Evolutionary conservation across 2,888 invertebrate species (phyloP).

Genomic region (Timema podura): DNA sequence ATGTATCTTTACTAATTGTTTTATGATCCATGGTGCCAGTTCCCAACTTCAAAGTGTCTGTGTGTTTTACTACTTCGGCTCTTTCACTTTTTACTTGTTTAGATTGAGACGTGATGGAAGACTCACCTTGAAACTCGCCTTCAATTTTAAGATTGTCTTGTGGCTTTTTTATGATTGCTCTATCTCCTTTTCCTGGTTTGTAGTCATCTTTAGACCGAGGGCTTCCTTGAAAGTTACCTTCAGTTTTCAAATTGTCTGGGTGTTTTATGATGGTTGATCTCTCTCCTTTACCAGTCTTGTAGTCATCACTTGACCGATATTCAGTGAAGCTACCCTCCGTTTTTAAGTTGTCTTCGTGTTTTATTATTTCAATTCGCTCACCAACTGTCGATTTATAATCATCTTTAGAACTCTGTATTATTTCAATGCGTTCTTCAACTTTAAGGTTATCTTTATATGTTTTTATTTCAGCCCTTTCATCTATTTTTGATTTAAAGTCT

Average conservation of each 20-base stretch:
- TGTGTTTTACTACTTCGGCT: constrained; percentile 48
- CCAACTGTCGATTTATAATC: constrained; percentile 33
- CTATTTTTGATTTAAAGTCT: constrained; percentile 30
- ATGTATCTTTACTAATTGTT: constrained; percentile 52
- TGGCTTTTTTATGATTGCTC: constrained; percentile 32
- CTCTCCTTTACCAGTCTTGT: constrained; percentile 42
- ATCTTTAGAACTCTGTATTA: constrained; percentile 31
- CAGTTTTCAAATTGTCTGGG: constrained; percentile 46
- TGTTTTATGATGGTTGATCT: constrained; percentile 43
- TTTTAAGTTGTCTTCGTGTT: constrained; percentile 42
- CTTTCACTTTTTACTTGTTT: constrained; percentile 46
- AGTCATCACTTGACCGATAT: constrained; percentile 35
- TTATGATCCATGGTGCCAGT: constrained; percentile 52
- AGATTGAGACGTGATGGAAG: constrained; percentile 40
- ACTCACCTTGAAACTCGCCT: constrained; percentile 40
- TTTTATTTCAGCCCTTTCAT: constrained; percentile 34
- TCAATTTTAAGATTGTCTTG: constrained; percentile 51
- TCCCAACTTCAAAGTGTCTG: constrained; percentile 50
- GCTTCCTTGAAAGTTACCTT: constrained; percentile 38
- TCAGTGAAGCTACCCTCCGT: constrained; percentile 46
- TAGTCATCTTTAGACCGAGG: constrained; percentile 22
- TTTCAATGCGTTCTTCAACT: constrained; percentile 49
- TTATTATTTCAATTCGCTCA: constrained; percentile 33
- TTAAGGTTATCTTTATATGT: constrained; percentile 48
- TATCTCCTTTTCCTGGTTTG: constrained; percentile 34